These are phyloP conservation scores for Phrynocephalus guinanensis DNA, from an alignment of 2,797 vertebrate species.

Conservation along the genomic window DNA sequence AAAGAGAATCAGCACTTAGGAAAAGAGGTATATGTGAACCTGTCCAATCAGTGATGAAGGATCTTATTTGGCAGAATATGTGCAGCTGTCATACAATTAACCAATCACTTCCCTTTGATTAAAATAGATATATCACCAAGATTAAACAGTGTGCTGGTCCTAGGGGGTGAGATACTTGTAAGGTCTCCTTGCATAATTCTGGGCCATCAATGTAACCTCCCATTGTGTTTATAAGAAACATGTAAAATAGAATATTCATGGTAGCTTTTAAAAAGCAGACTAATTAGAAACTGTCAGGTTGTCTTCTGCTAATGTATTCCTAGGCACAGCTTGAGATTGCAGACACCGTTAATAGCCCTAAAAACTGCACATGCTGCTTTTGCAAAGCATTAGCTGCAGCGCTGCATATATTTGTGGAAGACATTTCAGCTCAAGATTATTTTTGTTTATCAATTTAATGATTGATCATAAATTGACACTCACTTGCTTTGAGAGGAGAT, in stretches of 20 bases:
- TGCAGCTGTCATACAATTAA: not conserved
- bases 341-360: constrained; percentile 43
- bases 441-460: constrained; percentile 45
- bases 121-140: constrained; percentile 1
- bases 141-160: constrained; percentile 34
- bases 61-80: constrained; percentile 41
- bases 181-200: constrained; percentile 14
- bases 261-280: constrained; percentile 36
- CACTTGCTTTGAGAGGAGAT: not conserved
- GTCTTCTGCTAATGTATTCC: constrained; percentile 47
- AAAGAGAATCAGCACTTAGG: too few relatives aligned
- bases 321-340: constrained; percentile 22
- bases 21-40: too few relatives aligned
- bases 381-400: constrained; percentile 1
- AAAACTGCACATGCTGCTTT: not conserved
- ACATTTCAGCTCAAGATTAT: constrained; percentile 41
- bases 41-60: not conserved
- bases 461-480: constrained; percentile 20
- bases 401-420: constrained; percentile 35
- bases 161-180: constrained; percentile 24
- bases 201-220: constrained; percentile 46
- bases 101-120: not conserved
- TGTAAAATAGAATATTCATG: constrained; percentile 44
- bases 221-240: constrained; percentile 32
- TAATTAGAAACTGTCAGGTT: constrained; percentile 46